A percentile compares a stretch with the other conserved stretches of the same genome.
Conservation (phyloP, 2,113 vertebrate genomes). For the Nothocercus nigrocapillus region DNA sequence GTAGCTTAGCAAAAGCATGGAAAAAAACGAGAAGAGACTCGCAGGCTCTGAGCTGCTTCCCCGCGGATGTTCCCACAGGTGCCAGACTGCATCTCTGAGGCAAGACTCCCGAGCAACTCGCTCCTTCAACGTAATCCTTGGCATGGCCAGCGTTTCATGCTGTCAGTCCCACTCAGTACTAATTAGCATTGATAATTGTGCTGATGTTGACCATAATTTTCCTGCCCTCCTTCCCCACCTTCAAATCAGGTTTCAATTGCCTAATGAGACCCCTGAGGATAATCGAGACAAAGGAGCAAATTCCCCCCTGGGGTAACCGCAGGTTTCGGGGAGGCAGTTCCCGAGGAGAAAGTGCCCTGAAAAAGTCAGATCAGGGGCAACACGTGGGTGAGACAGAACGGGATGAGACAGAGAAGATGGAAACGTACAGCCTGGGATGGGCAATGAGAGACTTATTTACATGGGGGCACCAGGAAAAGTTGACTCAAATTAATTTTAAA, state of each 20-base stretch:
- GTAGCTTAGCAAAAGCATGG: neutral
- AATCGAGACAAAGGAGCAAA: neutral
- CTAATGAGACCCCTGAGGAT: constrained; percentile 51
- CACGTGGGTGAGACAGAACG: fast-evolving
- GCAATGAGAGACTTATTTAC: neutral
- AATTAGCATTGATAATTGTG: constrained; percentile 70
- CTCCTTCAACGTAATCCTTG: neutral
- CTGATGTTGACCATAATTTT: constrained; percentile 29
- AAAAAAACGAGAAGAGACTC: neutral
- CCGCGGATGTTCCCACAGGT: neutral
- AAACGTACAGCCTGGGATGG: neutral
- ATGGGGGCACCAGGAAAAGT: neutral
- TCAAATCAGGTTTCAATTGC: constrained; percentile 39
- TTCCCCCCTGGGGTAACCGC: neutral
- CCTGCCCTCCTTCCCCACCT: constrained; percentile 51
- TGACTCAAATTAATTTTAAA: constrained; percentile 38
- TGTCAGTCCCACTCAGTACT: neutral
- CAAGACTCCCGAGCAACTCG: neutral
- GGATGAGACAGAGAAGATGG: neutral
- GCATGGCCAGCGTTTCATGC: neutral
- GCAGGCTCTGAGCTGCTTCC: fast-evolving
- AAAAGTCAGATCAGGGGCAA: neutral
- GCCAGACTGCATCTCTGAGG: neutral
- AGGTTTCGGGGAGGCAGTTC: neutral
- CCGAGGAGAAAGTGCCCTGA: neutral